Evolutionary conservation across 2,888 invertebrate genomes (phyloP), one percentile per base, ranked within the genome.

Genomic region (Plemyria rubiginata): DNA sequence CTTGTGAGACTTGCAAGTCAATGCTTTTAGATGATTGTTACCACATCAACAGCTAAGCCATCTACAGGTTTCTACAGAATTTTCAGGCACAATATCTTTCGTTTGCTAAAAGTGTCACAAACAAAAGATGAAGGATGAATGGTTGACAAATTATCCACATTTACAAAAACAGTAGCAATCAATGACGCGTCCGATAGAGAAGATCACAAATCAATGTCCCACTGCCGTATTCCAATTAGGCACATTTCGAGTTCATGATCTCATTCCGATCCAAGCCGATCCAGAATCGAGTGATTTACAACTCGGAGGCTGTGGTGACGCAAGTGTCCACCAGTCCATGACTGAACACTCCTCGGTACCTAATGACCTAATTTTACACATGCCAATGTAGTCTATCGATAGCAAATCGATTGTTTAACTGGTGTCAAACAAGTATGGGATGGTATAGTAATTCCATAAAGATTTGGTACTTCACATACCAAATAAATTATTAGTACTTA

Each of bases 341-440:
- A 89, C 91, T 76, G 88, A 86, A 86, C 92, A 90, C 92, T 90
- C 88, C 91, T 86, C 78, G n/a, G 82, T 82, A 82, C 81, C 82
- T 79, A 80, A 79, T 82, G 87, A 75, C 85, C 88, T 86, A 90
- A 86, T 86, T 90, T 86, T 83, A 84, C 79, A 85, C 75, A 84
- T 80, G 81, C 77, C 79, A 77, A 77, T 52, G 55, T 36, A 51
- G 40, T 54, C 49, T 28, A 62, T 65, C 81, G 80, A 77, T 77
- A 78, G 75, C 78, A 78, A 78, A 84, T 62, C 52, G 38, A 53
- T 62, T 58, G 45, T 58, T 62, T 57, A 28, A 48, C 11, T 13
- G 71, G 75, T 70, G 6, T 40, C 4, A 9, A 12, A 40, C 12
- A 13, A 6, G 15, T 43, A 8, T 8, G n/a, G 15, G 13, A 2